Conservation (phyloP, 2,113 vertebrate genomes). For the Corythornis vintsioides region DNA sequence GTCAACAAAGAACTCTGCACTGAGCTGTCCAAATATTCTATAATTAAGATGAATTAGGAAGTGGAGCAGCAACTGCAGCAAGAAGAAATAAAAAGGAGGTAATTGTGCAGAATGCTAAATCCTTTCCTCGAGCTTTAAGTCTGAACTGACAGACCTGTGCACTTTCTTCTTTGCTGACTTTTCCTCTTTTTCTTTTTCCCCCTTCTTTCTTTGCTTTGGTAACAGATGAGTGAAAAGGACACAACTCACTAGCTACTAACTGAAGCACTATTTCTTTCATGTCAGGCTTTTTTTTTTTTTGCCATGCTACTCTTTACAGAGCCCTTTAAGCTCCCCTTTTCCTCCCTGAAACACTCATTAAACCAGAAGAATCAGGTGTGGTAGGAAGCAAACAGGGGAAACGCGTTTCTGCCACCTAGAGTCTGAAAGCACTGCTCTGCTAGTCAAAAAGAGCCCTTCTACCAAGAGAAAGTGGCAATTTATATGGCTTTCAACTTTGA, state of each 20-base stretch:
- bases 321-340: neutral
- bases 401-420: neutral
- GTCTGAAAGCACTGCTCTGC: neutral
- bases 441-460: neutral
- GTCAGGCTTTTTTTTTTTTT: neutral
- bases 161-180: neutral
- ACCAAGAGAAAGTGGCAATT: neutral
- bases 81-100: slow-evolving; percentile 33
- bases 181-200: neutral
- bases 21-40: slow-evolving; percentile 61
- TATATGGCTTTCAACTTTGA: neutral
- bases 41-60: slow-evolving; percentile 71
- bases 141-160: neutral
- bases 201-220: neutral
- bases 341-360: neutral
- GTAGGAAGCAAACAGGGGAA: neutral
- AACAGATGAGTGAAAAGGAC: neutral
- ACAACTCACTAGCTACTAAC: neutral
- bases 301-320: neutral
- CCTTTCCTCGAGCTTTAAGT: neutral
- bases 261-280: neutral
- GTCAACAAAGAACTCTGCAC: slow-evolving; percentile 61
- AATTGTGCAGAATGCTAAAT: slow-evolving; percentile 43
- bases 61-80: slow-evolving; percentile 14
- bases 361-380: neutral